Evolutionary conservation across 2,888 invertebrate species (phyloP).

Genomic region (Volucella bombylans): DNA sequence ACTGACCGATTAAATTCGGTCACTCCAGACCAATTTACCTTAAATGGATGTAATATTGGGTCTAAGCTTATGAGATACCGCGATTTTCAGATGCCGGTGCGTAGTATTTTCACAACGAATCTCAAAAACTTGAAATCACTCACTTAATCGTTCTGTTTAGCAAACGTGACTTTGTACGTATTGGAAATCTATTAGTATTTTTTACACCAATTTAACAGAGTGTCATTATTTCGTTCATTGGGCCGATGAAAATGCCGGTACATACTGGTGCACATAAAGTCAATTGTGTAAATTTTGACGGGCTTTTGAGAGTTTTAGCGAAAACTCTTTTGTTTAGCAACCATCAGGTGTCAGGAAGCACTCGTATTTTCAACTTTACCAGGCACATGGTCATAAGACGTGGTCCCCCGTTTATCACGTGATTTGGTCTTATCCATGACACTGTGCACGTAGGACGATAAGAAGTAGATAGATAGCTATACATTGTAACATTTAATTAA

Average conservation of each 20-base stretch:
- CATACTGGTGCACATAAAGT: too few species aligned
- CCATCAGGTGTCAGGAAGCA: too few species aligned
- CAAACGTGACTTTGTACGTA: background rate
- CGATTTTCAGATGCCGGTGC: background rate
- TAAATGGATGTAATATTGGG: constrained; percentile 6
- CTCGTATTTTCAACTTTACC: too few species aligned
- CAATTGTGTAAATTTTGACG: too few species aligned
- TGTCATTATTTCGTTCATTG: background rate
- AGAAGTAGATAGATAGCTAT: too few species aligned
- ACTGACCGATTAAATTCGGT: background rate
- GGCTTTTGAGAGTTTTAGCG: too few species aligned
- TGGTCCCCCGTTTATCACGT: too few species aligned
- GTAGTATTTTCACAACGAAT: background rate
- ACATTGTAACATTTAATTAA: too few species aligned
- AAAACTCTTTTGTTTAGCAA: too few species aligned
- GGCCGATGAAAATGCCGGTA: background rate
- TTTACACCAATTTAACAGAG: constrained; percentile 33
- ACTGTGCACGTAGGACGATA: too few species aligned
- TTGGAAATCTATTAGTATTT: constrained; percentile 6
- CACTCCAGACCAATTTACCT: background rate
- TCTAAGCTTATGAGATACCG: background rate
- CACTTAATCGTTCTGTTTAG: constrained; percentile 11
- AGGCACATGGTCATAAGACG: too few species aligned
- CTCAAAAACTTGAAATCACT: background rate
- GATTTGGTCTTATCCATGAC: too few species aligned